Conservation (phyloP, 2,888 invertebrate species). For the Clanis bilineata region DNA sequence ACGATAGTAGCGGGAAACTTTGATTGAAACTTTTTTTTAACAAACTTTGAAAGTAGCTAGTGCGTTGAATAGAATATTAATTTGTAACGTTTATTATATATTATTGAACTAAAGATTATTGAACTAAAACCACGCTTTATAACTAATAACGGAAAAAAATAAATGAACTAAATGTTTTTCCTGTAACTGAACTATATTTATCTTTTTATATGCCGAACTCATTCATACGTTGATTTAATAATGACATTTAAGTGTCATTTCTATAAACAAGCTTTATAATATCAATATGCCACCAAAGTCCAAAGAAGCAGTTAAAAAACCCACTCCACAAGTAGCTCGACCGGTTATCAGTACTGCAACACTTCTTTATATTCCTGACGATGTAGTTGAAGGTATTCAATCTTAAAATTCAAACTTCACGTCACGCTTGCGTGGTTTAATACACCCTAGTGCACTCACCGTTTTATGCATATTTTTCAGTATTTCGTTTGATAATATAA, state of each 20-base stretch:
- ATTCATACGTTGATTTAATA: background rate
- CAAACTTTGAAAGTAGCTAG: background rate
- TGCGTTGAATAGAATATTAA: no score
- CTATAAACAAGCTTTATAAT: background rate
- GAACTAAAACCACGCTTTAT: no score
- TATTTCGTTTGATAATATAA: no score
- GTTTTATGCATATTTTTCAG: no score
- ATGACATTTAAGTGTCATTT: background rate
- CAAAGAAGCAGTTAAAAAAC: conserved; percentile 53
- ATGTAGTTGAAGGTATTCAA: conserved; percentile 57
- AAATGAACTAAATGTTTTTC: no score
- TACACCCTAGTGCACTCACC: no score
- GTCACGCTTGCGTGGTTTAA: no score
- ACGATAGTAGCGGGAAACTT: conserved; percentile 7
- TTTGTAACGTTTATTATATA: no score
- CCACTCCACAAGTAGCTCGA: conserved; percentile 39
- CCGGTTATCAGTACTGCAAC: conserved; percentile 63
- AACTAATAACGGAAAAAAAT: no score
- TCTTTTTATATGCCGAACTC: background rate
- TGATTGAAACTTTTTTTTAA: background rate
- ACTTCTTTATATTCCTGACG: conserved; percentile 52
- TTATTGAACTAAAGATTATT: no score
- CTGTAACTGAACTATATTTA: no score
- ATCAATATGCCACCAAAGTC: conserved; percentile 58
- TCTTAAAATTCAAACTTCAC: no score